phyloP scores from a whole-genome alignment of 2,888 invertebrate genomes.

The Lagria hirta region DNA sequence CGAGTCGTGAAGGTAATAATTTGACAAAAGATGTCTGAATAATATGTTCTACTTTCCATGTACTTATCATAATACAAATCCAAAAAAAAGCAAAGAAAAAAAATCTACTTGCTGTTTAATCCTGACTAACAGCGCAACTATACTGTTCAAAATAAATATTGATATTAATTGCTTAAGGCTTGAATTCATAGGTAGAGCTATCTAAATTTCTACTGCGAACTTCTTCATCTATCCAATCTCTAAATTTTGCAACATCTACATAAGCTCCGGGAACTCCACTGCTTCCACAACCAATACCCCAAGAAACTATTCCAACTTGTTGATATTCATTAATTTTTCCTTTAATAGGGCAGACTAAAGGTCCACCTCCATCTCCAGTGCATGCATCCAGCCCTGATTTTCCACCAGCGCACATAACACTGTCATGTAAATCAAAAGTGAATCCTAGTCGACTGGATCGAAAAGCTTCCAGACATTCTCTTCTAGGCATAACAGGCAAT shows the following conservation, averaged over 20 bases:
- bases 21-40: no score
- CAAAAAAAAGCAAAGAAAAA: no score
- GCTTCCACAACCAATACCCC: constrained; percentile 82
- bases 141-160: no score
- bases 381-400: constrained; percentile 64
- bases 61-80: no score
- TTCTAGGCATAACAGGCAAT: constrained; percentile 64
- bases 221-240: constrained; percentile 72
- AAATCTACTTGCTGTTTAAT: no score
- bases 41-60: no score
- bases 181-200: no score
- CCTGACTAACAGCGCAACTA: no score
- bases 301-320: constrained; percentile 78
- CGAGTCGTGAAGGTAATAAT: no score
- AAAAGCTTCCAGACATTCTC: constrained; percentile 62
- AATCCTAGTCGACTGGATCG: constrained; percentile 64
- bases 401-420: constrained; percentile 63
- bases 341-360: constrained; percentile 65
- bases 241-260: constrained; percentile 66
- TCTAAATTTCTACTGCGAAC: no score
- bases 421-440: constrained; percentile 63
- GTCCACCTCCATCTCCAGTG: constrained; percentile 57
- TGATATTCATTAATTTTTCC: constrained; percentile 62
- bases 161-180: no score
- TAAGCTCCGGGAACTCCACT: constrained; percentile 75